These are phyloP conservation scores for Psilanteris sp. DNA, from an alignment of 1,140 invertebrate genomes.

Conservation along the genomic window DNA sequence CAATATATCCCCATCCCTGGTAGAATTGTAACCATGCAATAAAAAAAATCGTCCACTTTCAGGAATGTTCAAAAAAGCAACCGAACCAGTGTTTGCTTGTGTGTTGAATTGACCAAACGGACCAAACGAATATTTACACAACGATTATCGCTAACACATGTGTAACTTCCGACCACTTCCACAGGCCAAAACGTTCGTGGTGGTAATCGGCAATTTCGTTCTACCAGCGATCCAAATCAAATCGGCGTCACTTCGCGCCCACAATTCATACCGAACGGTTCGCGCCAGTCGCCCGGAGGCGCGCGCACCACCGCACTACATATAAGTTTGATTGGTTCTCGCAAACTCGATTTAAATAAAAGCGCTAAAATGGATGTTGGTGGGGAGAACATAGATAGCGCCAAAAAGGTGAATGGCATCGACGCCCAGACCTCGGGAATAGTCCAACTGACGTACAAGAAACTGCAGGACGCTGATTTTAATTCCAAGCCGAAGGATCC, in stretches of 20 bases:
- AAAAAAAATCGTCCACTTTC: too few species aligned
- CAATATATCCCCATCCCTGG: too few species aligned
- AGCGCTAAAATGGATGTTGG: slow-evolving; percentile 66
- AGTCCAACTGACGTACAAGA: slow-evolving; percentile 80
- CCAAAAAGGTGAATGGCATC: slow-evolving; percentile 50
- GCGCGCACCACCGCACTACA: slow-evolving; percentile 28
- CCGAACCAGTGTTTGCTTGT: too few species aligned
- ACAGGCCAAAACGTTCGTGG: slow-evolving; percentile 2
- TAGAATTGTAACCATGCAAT: too few species aligned
- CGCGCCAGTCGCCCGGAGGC: slow-evolving; percentile 5
- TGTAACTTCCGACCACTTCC: slow-evolving; percentile 32
- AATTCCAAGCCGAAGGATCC: slow-evolving; percentile 47
- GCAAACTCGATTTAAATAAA: slow-evolving; percentile 39
- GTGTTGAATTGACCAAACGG: too few species aligned
- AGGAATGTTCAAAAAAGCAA: too few species aligned
- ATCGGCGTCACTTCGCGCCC: slow-evolving; percentile 3
- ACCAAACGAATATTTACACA: slow-evolving; percentile 14
- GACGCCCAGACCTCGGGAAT: slow-evolving; percentile 16
- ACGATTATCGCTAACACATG: slow-evolving; percentile 8
- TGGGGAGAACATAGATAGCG: slow-evolving; percentile 58
- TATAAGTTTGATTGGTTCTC: slow-evolving; percentile 15
- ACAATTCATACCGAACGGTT: slow-evolving; percentile 18
- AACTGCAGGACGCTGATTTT: slow-evolving; percentile 81
- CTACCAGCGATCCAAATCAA: not conserved
- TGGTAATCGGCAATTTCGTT: slow-evolving; percentile 14